A percentile compares a stretch with the other conserved stretches of the same genome.
These are phyloP conservation scores for Geotrypetes seraphini DNA, from an alignment of 2,797 vertebrate species.

Conservation along the genomic window DNA sequence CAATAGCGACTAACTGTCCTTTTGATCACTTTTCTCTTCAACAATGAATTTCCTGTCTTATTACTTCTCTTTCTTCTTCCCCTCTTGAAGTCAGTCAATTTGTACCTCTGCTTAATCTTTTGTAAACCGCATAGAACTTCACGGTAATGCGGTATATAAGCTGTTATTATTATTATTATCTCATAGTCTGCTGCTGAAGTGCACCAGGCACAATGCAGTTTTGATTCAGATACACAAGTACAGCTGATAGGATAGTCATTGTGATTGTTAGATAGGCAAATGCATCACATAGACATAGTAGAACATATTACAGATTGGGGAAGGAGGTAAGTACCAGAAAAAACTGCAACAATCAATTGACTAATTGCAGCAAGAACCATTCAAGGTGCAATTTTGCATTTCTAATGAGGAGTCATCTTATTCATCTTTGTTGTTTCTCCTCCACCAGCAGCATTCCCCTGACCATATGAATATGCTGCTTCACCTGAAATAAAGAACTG, in stretches of 20 bases:
- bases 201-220: slow-evolving; percentile 37
- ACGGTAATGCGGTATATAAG: too few species aligned
- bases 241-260: slow-evolving; percentile 60
- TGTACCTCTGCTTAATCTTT: too few species aligned
- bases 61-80: too few species aligned
- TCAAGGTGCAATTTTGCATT: slow-evolving; percentile 41
- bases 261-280: slow-evolving; percentile 65
- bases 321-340: slow-evolving; percentile 32
- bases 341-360: slow-evolving; percentile 47
- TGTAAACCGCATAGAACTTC: too few species aligned
- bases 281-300: slow-evolving; percentile 65
- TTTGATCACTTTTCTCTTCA: too few species aligned
- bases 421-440: slow-evolving; percentile 27
- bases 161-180: too few species aligned
- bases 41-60: too few species aligned
- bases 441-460: slow-evolving; percentile 28
- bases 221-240: slow-evolving; percentile 56
- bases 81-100: too few species aligned
- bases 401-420: slow-evolving; percentile 22
- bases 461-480: too few species aligned
- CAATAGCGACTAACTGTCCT: too few species aligned
- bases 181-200: slow-evolving; percentile 51
- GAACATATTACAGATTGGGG: slow-evolving; percentile 47
- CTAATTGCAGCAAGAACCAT: too few species aligned
- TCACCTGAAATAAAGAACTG: slow-evolving; percentile 28